Conservation (phyloP, 2,797 vertebrate species). For the Acestrorhynchus altus region DNA sequence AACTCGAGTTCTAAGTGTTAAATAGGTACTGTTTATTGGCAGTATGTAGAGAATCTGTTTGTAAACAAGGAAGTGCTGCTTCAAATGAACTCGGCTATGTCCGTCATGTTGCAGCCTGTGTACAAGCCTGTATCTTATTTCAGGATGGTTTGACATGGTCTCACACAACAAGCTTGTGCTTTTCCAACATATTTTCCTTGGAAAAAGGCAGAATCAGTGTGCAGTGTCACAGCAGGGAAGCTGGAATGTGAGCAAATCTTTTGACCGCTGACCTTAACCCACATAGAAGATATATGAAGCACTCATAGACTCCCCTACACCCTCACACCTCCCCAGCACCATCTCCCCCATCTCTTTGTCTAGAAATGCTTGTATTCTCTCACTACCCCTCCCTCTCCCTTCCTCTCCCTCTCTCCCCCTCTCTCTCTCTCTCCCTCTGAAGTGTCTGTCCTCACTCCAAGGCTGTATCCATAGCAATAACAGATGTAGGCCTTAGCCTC, state of each 20-base stretch:
- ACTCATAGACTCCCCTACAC: constrained; percentile 1
- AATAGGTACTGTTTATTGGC: too few relatives aligned
- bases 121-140: not conserved
- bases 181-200: too few relatives aligned
- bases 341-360: not conserved
- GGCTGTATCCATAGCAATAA: constrained; percentile 63
- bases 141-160: not conserved
- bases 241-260: constrained; percentile 2
- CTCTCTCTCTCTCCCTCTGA: constrained; percentile 16
- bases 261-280: constrained; percentile 36
- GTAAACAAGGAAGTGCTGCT: too few relatives aligned
- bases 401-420: not conserved
- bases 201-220: too few relatives aligned
- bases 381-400: not conserved
- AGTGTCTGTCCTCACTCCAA: constrained; percentile 21
- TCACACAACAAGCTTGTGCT: not conserved
- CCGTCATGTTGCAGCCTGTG: not conserved
- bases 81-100: too few relatives aligned
- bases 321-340: not conserved
- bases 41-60: too few relatives aligned
- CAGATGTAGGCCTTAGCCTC: constrained; percentile 63
- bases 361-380: not conserved
- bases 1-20: too few relatives aligned
- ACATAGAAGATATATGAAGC: constrained; percentile 26
- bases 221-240: constrained; percentile 10